phyloP scores from a whole-genome alignment of 2,113 vertebrate genomes.

The Labeo rohita region DNA sequence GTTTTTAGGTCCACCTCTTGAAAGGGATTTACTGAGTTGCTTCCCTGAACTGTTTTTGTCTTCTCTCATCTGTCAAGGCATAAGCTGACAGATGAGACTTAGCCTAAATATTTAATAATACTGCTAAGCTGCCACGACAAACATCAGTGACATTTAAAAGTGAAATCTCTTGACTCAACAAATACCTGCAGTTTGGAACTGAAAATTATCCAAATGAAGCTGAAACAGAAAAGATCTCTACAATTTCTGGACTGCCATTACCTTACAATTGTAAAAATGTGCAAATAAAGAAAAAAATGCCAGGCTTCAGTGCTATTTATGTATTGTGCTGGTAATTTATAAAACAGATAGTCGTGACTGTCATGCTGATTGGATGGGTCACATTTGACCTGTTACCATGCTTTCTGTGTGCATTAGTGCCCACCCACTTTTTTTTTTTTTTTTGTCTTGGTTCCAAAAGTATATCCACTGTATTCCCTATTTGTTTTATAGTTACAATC shows the following conservation, averaged over 20 bases:
- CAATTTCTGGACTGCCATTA: not conserved
- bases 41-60: slow-evolving; percentile 34
- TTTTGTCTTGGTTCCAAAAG: no score
- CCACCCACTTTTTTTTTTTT: no score
- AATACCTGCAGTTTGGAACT: slow-evolving; percentile 10
- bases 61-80: slow-evolving; percentile 24
- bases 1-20: not conserved
- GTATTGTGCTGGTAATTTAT: no score
- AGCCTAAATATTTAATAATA: slow-evolving; percentile 27
- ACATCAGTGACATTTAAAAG: not conserved
- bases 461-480: no score
- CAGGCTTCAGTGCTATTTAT: no score
- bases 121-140: not conserved
- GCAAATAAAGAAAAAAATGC: not conserved
- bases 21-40: slow-evolving; percentile 17
- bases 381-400: no score
- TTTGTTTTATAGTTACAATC: no score
- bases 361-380: no score
- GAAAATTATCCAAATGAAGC: not conserved
- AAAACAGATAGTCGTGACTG: no score
- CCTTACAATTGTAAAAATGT: not conserved
- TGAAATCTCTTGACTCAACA: slow-evolving; percentile 22
- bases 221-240: not conserved
- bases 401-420: no score
- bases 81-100: slow-evolving; percentile 28